Conservation (phyloP, 2,113 vertebrate species). For the pig (Sus scrofa) region DNA sequence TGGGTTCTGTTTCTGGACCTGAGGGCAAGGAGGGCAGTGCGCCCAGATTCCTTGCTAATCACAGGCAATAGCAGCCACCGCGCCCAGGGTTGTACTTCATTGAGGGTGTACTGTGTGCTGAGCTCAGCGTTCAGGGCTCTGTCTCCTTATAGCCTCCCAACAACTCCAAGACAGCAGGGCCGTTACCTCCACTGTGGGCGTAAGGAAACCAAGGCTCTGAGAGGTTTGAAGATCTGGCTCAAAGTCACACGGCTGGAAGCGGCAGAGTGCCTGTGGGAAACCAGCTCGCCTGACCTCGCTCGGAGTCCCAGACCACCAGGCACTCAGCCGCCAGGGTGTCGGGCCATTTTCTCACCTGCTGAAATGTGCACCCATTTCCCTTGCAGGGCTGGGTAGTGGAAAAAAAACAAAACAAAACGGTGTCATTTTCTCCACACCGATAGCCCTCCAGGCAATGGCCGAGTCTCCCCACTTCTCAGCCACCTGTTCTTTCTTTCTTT, state of each 20-base stretch:
- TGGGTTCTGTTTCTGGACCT: background rate
- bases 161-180: background rate
- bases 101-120: background rate
- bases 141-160: background rate
- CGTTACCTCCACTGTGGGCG: background rate
- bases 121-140: background rate
- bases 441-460: accelerated
- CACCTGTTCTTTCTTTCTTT: background rate
- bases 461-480: background rate
- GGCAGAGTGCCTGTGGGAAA: background rate
- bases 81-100: accelerated
- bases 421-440: background rate
- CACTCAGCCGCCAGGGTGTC: background rate
- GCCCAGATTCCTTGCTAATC: accelerated
- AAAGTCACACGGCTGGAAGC: background rate
- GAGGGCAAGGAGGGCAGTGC: background rate
- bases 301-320: background rate
- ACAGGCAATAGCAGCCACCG: accelerated
- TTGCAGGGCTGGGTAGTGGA: no score
- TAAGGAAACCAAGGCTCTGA: background rate
- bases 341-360: background rate
- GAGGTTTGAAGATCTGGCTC: background rate
- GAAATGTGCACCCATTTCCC: background rate
- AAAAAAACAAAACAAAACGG: background rate
- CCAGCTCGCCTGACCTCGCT: background rate